phyloP scores from a whole-genome alignment of 53 echinoderm and acorn worm genomes.

The Antedon mediterranea region DNA sequence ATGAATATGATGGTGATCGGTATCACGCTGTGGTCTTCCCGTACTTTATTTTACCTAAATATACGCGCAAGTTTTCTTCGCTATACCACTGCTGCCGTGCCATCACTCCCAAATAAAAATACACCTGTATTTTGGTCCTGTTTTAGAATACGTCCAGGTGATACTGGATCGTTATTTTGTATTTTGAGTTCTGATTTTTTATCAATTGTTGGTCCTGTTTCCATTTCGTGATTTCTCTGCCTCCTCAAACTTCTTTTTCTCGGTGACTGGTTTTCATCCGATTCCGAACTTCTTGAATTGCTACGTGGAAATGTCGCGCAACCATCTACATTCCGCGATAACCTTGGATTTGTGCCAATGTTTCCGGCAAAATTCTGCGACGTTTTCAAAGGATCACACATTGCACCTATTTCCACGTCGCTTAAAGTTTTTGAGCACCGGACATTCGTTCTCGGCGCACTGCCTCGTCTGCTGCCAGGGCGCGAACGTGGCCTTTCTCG shows the following conservation, averaged over 20 bases:
- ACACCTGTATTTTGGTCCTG: neutral
- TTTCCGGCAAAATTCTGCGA: neutral
- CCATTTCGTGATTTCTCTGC: neutral
- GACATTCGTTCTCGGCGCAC: neutral
- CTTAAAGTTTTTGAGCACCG: neutral
- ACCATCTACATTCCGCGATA: neutral
- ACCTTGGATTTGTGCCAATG: neutral
- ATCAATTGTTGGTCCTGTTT: neutral
- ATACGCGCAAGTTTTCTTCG: no score
- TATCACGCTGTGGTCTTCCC: no score
- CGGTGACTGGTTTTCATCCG: neutral
- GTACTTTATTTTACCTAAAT: no score
- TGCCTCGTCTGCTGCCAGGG: neutral
- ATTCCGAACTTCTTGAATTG: neutral
- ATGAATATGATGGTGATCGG: no score
- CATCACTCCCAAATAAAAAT: neutral
- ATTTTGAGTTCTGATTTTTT: neutral
- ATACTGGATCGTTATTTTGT: neutral
- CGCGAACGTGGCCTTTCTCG: neutral
- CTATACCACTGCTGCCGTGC: neutral
- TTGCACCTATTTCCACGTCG: neutral
- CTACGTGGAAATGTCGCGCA: neutral
- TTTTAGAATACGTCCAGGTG: neutral
- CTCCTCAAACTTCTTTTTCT: neutral
- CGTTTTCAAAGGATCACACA: neutral